These are phyloP conservation scores for Zoanthus solanderi DNA, from an alignment of 92 coral and sea anemone species.

Conservation along the genomic window DNA sequence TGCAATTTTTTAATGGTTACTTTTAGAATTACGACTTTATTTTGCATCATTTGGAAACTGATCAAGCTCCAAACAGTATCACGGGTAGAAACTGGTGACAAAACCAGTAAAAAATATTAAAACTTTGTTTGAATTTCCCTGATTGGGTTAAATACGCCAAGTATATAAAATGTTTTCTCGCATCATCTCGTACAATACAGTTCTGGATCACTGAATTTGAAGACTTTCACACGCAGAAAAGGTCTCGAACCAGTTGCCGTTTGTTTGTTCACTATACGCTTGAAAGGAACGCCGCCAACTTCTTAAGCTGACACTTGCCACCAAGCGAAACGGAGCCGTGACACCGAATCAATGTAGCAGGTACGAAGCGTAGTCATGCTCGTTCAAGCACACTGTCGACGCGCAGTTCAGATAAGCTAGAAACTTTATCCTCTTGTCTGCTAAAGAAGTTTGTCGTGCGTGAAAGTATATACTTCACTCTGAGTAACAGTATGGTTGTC, in stretches of 20 bases:
- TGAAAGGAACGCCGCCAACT: not conserved
- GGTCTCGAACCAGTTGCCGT: constrained; percentile 3
- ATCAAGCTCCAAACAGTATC: not conserved
- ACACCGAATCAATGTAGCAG: constrained; percentile 10
- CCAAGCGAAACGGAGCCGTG: not conserved
- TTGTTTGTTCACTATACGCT: constrained; percentile 12
- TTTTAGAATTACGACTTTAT: no score
- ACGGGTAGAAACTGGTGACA: not conserved
- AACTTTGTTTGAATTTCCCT: not conserved
- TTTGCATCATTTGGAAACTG: no score
- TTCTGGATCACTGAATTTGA: constrained; percentile 39
- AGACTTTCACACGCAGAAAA: not conserved
- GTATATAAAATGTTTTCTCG: not conserved
- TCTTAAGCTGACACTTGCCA: constrained; percentile 5
- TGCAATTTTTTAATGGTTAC: no score
- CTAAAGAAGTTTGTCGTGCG: not conserved
- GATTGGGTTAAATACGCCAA: constrained; percentile 6
- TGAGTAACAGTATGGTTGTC: constrained; percentile 14
- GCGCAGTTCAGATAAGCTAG: constrained; percentile 4
- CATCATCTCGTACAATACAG: not conserved
- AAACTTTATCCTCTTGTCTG: not conserved
- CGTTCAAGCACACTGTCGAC: constrained; percentile 23
- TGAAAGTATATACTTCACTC: not conserved
- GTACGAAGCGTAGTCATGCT: not conserved
- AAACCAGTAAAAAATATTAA: not conserved